Evolutionary conservation across 2,113 vertebrate genomes (phyloP), one percentile per base, ranked within the genome.

Genomic region (Trichomycterus rosablanca): DNA sequence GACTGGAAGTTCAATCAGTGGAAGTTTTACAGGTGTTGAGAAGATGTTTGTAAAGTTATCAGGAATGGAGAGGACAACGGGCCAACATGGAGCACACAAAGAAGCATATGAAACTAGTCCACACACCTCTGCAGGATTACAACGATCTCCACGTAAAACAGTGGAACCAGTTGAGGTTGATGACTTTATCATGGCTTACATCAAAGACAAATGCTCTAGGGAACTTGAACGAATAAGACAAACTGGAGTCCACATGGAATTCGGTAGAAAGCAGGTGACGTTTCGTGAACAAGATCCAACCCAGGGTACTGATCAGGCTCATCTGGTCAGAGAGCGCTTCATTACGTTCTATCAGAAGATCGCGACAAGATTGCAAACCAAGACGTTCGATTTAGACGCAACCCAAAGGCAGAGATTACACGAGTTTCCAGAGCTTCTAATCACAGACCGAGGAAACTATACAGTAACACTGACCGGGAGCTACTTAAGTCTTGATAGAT

Each of bases 291-390:
- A 0, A 4, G 4, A 56, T 26, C 2, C 34, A 11, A 19, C 15
- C 20, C 51, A 51, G 15, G 45, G 8, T 2, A 43, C 10, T 19
- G 3, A 45, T 14, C 45, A 10, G 0, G 54, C 35, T 23, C 60
- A 64, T 4, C 59, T 53, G 2, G 74, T 76, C 56, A 76, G 66
- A 55, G 79, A 83, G 57, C 19, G 74, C 37, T 87, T 87, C 51
- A 49, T 88, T 50, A 74, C 74, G 0, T 77, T 86, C 26, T 86
- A 84, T 71, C 86, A 88, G 67, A 80, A 78, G 34, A 73, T 74
- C 0, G 81, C 79, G 1, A 78, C 79, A 0, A 76, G 80, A 44
- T 60, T 88, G 19, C 56, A 76, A 40, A 16, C 43, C 3, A 59
- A n/a, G 20, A 22, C 39, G 1, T 23, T 73, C 23, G 0, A 0